Conservation (phyloP, 2,113 vertebrate genomes). For the Phalacrocorax carbo region DNA sequence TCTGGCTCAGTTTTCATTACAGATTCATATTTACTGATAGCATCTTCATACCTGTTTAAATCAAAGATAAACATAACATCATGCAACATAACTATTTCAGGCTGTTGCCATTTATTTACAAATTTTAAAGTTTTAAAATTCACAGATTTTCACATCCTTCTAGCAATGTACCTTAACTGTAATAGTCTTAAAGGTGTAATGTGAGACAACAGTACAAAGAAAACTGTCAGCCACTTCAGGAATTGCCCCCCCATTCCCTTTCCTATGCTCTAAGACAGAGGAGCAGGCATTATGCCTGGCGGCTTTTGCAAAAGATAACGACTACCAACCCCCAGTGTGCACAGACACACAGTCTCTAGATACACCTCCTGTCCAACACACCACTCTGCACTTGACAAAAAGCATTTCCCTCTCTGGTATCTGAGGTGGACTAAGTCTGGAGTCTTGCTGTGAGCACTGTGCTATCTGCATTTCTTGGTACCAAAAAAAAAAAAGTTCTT, state of each 20-base stretch:
- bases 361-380: not conserved
- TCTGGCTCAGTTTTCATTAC: constrained; percentile 90
- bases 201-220: not conserved
- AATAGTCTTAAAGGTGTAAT: not conserved
- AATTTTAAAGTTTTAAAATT: not conserved
- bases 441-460: not conserved
- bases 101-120: not conserved
- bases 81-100: not conserved
- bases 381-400: not conserved
- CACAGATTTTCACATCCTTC: not conserved
- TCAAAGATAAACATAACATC: not conserved
- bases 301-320: rapidly evolving
- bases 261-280: not conserved
- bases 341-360: not conserved
- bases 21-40: constrained; percentile 85
- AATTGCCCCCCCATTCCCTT: not conserved
- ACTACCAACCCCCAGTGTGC: not conserved
- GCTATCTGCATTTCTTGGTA: not conserved
- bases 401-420: not conserved
- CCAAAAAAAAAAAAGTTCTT: not conserved
- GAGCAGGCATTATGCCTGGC: not conserved
- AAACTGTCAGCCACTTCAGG: not conserved
- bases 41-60: constrained; percentile 85
- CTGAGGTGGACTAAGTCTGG: not conserved
- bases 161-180: not conserved